Evolutionary conservation across 2,797 vertebrate species (phyloP), one percentile per base, ranked within the genome.

Genomic region (Epinephelus coioides): DNA sequence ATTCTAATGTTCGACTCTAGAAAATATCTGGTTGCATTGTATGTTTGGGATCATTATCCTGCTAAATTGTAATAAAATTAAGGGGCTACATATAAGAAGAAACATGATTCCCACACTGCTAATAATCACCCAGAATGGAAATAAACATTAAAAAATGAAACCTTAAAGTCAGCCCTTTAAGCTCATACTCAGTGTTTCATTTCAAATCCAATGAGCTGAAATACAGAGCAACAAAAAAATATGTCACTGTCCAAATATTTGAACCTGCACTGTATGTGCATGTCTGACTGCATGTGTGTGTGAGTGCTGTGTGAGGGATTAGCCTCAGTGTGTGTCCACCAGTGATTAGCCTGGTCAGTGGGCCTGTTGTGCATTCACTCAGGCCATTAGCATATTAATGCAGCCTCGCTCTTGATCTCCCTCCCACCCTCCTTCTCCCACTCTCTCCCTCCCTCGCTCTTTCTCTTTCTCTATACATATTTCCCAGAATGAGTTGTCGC

Each of bases 341-440:
- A 92, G 93, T 95, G 95, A 96, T 96, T 95, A 95, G 95, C 94
- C 89, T 93, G 94, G 94, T 95, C 95, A 95, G 93, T 95, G 92
- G 92, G 91, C 91, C 95, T 96, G 95, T 95, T 96, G 94, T 95
- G 94, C 91, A 93, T 95, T 95, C 92, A 95, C 89, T 90, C 90
- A 79, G 76, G 0, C 72, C 86, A 95, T 96, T 96, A 95, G 94
- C 95, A 96, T 96, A 96, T 95, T 95, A 96, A 96, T 95, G 90
- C 93, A 87, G 84, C 82, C 84, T 90, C 91, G 60, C 92, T 94
- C 94, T 93, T 91, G 91, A 94, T 94, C 93, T 91, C 86, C 89
- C 91, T 85, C 89, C 76, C 83, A 66, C 85, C 81, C 88, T 85
- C 82, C 78, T 88, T 82, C 81, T 67, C 83, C 68, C 74, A 11